A percentile compares a stretch with the other conserved stretches of the same genome.
phyloP scores from a whole-genome alignment of 2,888 invertebrate species.

The Lapara coniferarum region DNA sequence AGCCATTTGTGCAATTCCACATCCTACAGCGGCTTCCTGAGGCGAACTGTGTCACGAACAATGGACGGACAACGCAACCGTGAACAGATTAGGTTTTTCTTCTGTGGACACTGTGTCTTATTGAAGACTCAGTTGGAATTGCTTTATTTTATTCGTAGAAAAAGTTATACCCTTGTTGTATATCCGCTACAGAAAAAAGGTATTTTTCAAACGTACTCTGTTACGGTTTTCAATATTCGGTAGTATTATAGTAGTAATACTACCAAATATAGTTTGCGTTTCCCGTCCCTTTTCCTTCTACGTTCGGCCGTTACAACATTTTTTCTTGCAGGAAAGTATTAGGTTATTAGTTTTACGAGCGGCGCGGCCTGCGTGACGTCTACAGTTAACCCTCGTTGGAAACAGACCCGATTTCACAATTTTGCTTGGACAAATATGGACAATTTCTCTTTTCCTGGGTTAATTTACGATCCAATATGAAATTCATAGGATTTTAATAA shows the following conservation, averaged over 20 bases:
- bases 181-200: no score
- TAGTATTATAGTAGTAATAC: no score
- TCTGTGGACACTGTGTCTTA: constrained; percentile 6
- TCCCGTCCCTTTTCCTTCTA: no score
- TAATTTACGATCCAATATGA: no score
- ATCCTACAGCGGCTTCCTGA: constrained; percentile 31
- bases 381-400: neutral
- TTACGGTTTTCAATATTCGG: no score
- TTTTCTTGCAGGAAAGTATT: neutral
- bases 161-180: neutral
- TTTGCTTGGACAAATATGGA: no score
- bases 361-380: neutral
- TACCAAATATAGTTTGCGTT: no score
- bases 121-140: neutral
- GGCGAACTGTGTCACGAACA: constrained; percentile 46
- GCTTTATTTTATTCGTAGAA: neutral
- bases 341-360: constrained; percentile 8
- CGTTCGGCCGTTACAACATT: neutral
- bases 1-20: constrained; percentile 32
- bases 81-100: constrained; percentile 7
- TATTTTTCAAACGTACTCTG: no score
- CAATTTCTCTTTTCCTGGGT: no score
- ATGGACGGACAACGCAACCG: constrained; percentile 33
- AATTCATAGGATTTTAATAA: no score
- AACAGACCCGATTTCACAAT: no score